A percentile compares a stretch with the other conserved stretches of the same genome.
These are phyloP conservation scores for Catostylus mosaicus DNA, from an alignment of 30 jellyfish, hydroid and myxozoan species.

Conservation along the genomic window DNA sequence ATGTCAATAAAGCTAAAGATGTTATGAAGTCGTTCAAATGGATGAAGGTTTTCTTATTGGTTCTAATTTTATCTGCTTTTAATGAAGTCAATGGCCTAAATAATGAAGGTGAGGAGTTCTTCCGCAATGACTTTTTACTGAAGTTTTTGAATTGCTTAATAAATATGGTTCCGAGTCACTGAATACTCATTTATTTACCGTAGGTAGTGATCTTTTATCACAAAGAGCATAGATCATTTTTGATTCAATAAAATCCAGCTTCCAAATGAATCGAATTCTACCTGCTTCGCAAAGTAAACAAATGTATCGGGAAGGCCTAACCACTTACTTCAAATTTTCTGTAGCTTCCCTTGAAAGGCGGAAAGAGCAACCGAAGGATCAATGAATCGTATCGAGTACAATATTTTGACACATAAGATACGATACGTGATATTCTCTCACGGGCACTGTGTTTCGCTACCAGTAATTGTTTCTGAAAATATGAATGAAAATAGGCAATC, in stretches of 20 bases:
- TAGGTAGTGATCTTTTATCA: neutral
- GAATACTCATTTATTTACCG: neutral
- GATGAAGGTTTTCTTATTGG: neutral
- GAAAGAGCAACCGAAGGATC: neutral
- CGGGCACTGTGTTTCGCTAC: neutral
- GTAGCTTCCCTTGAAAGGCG: neutral
- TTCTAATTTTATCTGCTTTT: neutral
- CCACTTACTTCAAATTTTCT: neutral
- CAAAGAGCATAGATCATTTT: slow-evolving; percentile 4
- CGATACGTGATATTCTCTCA: neutral
- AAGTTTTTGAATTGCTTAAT: neutral
- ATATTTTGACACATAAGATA: neutral
- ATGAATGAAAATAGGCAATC: neutral
- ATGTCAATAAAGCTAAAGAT: neutral
- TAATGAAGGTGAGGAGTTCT: neutral
- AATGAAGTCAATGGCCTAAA: slow-evolving; percentile 8
- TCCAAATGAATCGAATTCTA: neutral
- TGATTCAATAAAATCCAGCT: neutral
- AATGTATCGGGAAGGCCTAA: neutral
- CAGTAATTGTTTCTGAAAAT: neutral
- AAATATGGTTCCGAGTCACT: neutral
- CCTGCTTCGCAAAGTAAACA: slow-evolving; percentile 8
- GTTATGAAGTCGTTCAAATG: slow-evolving; percentile 20
- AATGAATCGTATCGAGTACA: neutral
- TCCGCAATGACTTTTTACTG: neutral